These are phyloP conservation scores for cat (Felis catus) DNA, from an alignment of 2,113 vertebrate genomes.

Conservation along the genomic window DNA sequence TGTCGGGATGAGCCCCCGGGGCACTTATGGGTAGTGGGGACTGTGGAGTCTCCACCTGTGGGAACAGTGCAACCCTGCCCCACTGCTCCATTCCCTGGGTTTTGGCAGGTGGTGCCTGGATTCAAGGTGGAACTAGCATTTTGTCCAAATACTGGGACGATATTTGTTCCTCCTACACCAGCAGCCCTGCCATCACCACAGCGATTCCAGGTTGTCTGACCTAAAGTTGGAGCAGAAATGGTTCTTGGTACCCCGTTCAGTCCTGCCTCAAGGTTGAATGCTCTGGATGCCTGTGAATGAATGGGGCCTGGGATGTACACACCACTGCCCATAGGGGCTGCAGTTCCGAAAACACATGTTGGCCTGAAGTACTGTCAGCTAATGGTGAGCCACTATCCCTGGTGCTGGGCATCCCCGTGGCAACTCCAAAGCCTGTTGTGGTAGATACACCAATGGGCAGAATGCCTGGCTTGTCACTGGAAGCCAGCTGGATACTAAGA, in stretches of 20 bases:
- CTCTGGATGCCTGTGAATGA: neutral
- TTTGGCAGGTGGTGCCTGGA: neutral
- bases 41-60: no score
- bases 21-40: no score
- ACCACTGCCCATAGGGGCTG: neutral
- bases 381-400: fast-evolving
- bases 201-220: neutral
- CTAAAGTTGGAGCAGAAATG: slow-evolving; percentile 73
- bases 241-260: neutral
- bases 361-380: slow-evolving; percentile 61
- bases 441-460: slow-evolving; percentile 63
- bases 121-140: no score
- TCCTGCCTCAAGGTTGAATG: slow-evolving; percentile 83
- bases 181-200: slow-evolving; percentile 21
- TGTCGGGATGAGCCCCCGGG: no score
- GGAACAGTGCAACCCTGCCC: no score
- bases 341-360: slow-evolving; percentile 80
- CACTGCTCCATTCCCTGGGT: no score
- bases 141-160: slow-evolving; percentile 85
- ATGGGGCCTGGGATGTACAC: fast-evolving
- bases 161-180: slow-evolving; percentile 59
- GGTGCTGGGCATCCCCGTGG: slow-evolving; percentile 79
- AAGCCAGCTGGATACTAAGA: slow-evolving; percentile 18
- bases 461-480: neutral
- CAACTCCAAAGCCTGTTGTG: slow-evolving; percentile 66